phyloP scores from a whole-genome alignment of 1,140 invertebrate species.

The Philaenus spumarius region DNA sequence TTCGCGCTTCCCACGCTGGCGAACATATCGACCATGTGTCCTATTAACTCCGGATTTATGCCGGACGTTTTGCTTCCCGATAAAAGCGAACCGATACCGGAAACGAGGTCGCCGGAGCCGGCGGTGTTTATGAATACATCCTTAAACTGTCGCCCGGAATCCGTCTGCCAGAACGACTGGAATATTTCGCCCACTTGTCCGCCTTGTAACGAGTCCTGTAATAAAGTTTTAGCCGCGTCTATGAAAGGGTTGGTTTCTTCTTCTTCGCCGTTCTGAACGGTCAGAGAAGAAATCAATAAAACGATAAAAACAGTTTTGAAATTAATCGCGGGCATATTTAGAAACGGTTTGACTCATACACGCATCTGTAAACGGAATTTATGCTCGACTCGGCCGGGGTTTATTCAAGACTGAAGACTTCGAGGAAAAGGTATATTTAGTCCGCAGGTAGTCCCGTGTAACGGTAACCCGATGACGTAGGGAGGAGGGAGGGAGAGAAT shows the following conservation, averaged over 20 bases:
- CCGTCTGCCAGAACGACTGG: conserved; percentile 21
- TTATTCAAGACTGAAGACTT: no score
- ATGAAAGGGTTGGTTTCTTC: conserved; percentile 33
- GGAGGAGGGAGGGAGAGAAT: no score
- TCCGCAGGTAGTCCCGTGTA: no score
- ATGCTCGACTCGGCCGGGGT: no score
- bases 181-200: conserved; percentile 13
- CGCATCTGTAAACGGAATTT: no score
- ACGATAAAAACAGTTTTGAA: conserved; percentile 7
- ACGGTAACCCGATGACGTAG: no score
- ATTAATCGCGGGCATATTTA: conserved; percentile 2
- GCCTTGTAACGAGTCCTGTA: conserved; percentile 27
- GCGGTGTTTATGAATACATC: conserved; percentile 27
- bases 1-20: conserved; percentile 28
- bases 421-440: no score
- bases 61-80: conserved; percentile 28
- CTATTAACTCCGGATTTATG: conserved; percentile 46
- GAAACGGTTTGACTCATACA: not conserved
- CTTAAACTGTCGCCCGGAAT: conserved; percentile 21
- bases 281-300: conserved; percentile 8
- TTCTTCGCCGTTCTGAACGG: conserved; percentile 13
- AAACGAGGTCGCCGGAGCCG: conserved; percentile 23
- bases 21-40: conserved; percentile 47
- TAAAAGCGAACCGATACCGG: conserved; percentile 15
- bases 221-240: conserved; percentile 29